phyloP scores from a whole-genome alignment of 2,888 invertebrate species.

The Eurytoma californica region DNA sequence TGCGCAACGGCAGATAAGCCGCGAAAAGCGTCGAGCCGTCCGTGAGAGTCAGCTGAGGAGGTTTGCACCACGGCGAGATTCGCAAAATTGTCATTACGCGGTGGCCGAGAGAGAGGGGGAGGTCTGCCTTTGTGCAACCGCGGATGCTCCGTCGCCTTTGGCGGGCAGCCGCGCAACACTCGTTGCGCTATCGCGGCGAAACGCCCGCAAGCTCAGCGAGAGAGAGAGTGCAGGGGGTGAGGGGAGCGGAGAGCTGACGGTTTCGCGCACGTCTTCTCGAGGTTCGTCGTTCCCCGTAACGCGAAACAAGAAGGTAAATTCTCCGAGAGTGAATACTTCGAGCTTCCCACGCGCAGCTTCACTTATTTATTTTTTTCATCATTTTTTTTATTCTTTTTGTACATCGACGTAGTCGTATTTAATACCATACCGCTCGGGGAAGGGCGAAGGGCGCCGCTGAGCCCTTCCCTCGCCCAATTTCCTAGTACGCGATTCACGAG shows the following conservation, averaged over 20 bases:
- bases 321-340: constrained; percentile 20
- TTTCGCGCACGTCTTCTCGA: constrained; percentile 33
- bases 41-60: too few species aligned
- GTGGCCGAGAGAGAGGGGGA: constrained; percentile 8
- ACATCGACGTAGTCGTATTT: too few species aligned
- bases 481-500: constrained; percentile 53
- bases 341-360: constrained; percentile 7
- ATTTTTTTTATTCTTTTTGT: too few species aligned
- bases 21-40: too few species aligned
- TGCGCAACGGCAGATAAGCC: too few species aligned
- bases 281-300: constrained; percentile 30
- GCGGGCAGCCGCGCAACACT: background rate
- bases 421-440: constrained; percentile 35
- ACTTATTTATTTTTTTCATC: constrained; percentile 36
- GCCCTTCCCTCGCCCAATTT: constrained; percentile 15
- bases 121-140: constrained; percentile 39
- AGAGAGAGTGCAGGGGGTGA: constrained; percentile 23
- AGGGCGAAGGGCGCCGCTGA: constrained; percentile 4
- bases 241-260: constrained; percentile 12
- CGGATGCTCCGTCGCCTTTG: constrained; percentile 32
- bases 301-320: constrained; percentile 26
- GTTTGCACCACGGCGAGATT: background rate
- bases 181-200: background rate
- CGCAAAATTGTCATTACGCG: background rate
- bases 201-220: background rate